Evolutionary conservation across 2,888 invertebrate species (phyloP).

Genomic region (Argyresthia goedartella): DNA sequence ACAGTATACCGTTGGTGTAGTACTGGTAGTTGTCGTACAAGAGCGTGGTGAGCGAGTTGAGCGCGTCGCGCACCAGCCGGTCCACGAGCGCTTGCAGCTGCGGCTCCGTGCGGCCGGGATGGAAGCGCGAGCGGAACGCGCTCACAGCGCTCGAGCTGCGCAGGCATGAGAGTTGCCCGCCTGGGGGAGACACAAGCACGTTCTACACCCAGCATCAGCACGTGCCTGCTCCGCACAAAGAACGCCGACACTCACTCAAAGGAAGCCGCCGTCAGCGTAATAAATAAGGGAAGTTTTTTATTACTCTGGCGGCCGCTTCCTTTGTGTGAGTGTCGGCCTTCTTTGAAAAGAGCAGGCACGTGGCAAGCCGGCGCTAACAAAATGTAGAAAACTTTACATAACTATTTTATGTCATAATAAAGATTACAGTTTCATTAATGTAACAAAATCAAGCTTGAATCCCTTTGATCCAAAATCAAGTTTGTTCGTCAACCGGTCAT

Average conservation of each 20-base stretch:
- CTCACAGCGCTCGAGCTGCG: constrained; percentile 94
- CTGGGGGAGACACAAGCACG: constrained; percentile 59
- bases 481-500: too few species aligned
- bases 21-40: constrained; percentile 99
- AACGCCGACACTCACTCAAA: too few species aligned
- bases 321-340: too few species aligned
- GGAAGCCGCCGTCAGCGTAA: background rate
- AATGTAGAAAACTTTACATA: too few species aligned
- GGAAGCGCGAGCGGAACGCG: constrained; percentile 94
- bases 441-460: too few species aligned
- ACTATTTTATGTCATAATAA: too few species aligned
- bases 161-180: constrained; percentile 96
- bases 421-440: too few species aligned
- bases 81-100: constrained; percentile 94
- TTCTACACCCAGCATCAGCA: background rate
- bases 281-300: background rate
- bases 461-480: too few species aligned
- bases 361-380: too few species aligned
- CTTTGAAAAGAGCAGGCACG: too few species aligned
- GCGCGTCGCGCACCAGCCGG: constrained; percentile 92
- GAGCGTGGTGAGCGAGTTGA: constrained; percentile 96
- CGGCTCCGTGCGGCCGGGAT: constrained; percentile 93
- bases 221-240: too few species aligned
- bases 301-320: too few species aligned
- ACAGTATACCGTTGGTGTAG: constrained; percentile 96